Evolutionary conservation across 2,888 invertebrate species (phyloP).

Genomic region (Imbricaverruca yamaguchii): DNA sequence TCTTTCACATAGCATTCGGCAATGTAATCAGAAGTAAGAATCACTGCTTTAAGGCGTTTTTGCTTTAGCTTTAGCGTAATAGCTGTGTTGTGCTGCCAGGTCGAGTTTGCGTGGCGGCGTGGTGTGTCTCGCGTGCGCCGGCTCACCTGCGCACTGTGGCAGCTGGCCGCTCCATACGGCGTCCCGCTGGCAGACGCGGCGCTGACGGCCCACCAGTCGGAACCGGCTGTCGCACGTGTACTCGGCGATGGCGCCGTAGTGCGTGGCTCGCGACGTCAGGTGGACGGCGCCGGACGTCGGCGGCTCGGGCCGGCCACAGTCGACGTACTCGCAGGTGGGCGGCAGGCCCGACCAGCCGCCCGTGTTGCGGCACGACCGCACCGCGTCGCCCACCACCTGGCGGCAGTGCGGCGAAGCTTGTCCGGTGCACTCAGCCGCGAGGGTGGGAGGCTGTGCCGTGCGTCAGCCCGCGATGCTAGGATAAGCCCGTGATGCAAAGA

Average conservation of each 20-base stretch:
- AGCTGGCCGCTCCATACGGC: conserved; percentile 82
- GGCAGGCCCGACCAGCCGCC: conserved; percentile 78
- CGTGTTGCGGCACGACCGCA: conserved; percentile 72
- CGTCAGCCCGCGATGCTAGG: too few species aligned
- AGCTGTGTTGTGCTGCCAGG: too few species aligned
- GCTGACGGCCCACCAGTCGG: conserved; percentile 71
- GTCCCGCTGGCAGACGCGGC: conserved; percentile 75
- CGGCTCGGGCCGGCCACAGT: conserved; percentile 68
- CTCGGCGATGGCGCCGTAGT: conserved; percentile 74
- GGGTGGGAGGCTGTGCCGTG: too few species aligned
- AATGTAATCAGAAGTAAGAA: too few species aligned
- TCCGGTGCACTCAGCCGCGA: too few species aligned
- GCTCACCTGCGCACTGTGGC: conserved; percentile 65
- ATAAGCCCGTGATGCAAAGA: too few species aligned
- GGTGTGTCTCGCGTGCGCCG: not conserved
- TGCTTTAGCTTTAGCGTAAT: too few species aligned
- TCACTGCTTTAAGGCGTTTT: too few species aligned
- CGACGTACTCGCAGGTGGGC: conserved; percentile 77
- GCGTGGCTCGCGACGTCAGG: conserved; percentile 63
- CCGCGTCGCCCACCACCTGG: conserved; percentile 6
- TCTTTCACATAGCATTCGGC: too few species aligned
- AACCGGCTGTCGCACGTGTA: conserved; percentile 76
- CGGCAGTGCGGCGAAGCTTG: not conserved
- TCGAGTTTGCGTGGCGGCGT: too few species aligned
- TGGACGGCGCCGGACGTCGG: conserved; percentile 7